Evolutionary conservation across 2,888 invertebrate species (phyloP).

Genomic region (Synergus gifuensis): DNA sequence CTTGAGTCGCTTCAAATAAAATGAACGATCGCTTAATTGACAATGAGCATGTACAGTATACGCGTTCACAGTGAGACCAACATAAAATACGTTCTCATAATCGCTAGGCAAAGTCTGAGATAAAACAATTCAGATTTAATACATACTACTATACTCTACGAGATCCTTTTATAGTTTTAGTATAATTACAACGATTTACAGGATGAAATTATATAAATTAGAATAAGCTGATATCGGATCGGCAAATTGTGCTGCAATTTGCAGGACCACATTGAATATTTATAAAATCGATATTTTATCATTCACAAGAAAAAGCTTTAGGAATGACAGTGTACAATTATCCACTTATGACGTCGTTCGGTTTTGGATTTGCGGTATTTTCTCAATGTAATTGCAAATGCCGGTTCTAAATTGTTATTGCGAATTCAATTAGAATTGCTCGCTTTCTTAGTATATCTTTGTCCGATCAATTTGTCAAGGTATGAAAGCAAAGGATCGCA

Average conservation of each 20-base stretch:
- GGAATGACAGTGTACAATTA: slow-evolving; percentile 9
- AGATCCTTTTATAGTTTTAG: slow-evolving; percentile 60
- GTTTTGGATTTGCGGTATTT: slow-evolving; percentile 19
- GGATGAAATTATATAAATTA: slow-evolving; percentile 22
- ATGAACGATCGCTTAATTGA: background rate
- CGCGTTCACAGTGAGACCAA: slow-evolving; percentile 46
- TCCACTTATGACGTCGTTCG: slow-evolving; percentile 14
- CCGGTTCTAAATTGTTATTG: slow-evolving; percentile 8
- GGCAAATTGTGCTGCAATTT: slow-evolving; percentile 30
- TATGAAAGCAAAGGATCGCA: slow-evolving; percentile 2
- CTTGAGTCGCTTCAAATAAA: background rate
- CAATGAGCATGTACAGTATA: slow-evolving; percentile 33
- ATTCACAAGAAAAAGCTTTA: slow-evolving; percentile 22
- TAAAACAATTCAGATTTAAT: slow-evolving; percentile 48
- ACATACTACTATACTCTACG: slow-evolving; percentile 48
- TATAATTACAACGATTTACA: slow-evolving; percentile 58
- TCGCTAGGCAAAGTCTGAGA: slow-evolving; percentile 47
- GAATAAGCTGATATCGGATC: slow-evolving; percentile 24
- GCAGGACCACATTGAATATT: slow-evolving; percentile 26
- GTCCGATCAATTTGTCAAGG: too few species aligned
- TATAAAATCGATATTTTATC: slow-evolving; percentile 33
- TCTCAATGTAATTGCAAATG: slow-evolving; percentile 1
- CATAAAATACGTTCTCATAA: slow-evolving; percentile 35
- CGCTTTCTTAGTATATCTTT: slow-evolving; percentile 1
- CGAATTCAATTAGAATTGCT: slow-evolving; percentile 12